Conservation (phyloP, 2,797 vertebrate genomes). For the Karalla daura region DNA sequence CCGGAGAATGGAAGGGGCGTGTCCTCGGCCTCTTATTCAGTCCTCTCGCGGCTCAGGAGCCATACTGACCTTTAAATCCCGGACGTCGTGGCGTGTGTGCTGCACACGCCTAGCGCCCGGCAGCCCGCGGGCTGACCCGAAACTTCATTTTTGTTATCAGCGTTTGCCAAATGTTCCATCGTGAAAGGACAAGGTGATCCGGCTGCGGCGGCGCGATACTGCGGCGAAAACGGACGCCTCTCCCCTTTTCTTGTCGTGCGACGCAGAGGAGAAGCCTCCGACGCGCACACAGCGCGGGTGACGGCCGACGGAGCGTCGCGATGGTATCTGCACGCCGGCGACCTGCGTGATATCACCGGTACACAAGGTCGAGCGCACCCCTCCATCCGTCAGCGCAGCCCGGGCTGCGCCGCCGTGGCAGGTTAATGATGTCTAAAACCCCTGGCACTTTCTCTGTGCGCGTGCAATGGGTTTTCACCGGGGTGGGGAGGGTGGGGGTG, state of each 20-base stretch:
- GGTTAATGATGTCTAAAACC: conserved; percentile 53
- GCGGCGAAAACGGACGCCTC: background rate
- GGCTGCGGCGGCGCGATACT: background rate
- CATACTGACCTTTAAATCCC: conserved; percentile 66
- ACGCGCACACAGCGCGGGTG: background rate
- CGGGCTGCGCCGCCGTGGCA: background rate
- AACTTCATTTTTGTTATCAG: conserved; percentile 28
- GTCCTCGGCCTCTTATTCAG: conserved; percentile 35
- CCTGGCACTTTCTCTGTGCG: background rate
- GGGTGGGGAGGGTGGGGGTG: conserved; percentile 58
- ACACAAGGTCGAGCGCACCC: conserved; percentile 19
- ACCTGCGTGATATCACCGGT: conserved; percentile 21
- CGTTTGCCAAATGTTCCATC: conserved; percentile 2
- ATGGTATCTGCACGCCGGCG: background rate
- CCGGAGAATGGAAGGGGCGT: conserved; percentile 39
- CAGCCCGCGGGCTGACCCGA: conserved; percentile 8
- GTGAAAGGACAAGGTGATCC: background rate
- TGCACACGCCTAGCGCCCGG: conserved; percentile 26
- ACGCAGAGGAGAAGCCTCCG: too few species aligned
- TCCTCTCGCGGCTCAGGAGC: conserved; percentile 32
- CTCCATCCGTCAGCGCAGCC: conserved; percentile 12
- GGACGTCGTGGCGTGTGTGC: conserved; percentile 31
- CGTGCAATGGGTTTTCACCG: conserved; percentile 45
- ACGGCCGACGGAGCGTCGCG: conserved; percentile 5
- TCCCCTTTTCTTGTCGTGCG: background rate